Conservation (phyloP, 2,113 vertebrate species). For the Cyprinus carpio region DNA sequence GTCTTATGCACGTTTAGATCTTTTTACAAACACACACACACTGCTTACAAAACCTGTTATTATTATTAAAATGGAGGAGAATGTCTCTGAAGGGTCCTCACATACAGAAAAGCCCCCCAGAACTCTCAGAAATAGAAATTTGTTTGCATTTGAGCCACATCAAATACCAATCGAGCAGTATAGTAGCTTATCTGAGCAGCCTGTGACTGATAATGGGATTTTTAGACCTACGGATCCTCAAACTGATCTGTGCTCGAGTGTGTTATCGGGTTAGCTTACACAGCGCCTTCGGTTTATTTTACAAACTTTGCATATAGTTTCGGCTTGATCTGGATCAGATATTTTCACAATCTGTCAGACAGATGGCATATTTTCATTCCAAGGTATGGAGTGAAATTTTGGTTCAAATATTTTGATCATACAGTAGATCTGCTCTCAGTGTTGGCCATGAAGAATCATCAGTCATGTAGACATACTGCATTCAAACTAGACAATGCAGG, state of each 20-base stretch:
- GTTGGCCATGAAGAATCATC: neutral
- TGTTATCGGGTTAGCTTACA: neutral
- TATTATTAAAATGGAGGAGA: neutral
- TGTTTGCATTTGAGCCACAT: neutral
- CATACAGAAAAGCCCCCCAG: neutral
- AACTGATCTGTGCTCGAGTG: neutral
- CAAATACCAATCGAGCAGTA: neutral
- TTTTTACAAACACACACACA: constrained; percentile 4
- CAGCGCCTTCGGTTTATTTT: neutral
- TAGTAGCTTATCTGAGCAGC: neutral
- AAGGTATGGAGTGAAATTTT: neutral
- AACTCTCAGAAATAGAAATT: neutral
- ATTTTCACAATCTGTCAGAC: neutral
- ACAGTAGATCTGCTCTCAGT: neutral
- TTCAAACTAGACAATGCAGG: neutral
- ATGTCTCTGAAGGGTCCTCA: neutral
- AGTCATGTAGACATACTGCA: neutral
- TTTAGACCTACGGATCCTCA: constrained; percentile 5
- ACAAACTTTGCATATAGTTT: neutral
- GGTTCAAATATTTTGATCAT: neutral
- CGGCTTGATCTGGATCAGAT: neutral
- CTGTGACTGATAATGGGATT: neutral
- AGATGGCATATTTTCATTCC: constrained; percentile 3
- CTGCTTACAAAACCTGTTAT: neutral
- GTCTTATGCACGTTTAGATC: neutral